Percentiles rank a stretch among this genome's conserved stretches.
Evolutionary conservation across 2,113 vertebrate species (phyloP).

Genomic region (Elaphurus davidianus): DNA sequence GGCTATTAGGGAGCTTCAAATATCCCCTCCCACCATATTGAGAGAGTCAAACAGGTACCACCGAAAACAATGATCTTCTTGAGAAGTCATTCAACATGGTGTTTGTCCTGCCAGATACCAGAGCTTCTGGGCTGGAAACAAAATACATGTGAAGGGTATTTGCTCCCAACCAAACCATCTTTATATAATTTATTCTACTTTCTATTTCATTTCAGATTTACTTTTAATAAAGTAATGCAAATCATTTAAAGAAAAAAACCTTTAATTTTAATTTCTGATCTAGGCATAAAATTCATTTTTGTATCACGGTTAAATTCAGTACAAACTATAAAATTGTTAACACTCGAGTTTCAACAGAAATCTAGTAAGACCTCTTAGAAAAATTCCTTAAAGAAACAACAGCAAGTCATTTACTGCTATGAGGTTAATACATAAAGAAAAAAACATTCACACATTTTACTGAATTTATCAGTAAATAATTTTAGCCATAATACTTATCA

Average conservation of each 20-base stretch:
- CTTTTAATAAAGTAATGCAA: conserved; percentile 67
- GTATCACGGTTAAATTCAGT: conserved; percentile 64
- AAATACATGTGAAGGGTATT: background rate
- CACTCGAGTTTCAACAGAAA: conserved; percentile 73
- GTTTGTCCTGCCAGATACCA: background rate
- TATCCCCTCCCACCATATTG: too few species aligned
- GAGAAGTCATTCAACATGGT: background rate
- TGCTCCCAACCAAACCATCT: background rate
- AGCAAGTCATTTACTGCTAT: conserved; percentile 67
- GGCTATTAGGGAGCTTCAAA: background rate
- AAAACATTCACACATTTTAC: conserved; percentile 61
- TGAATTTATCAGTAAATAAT: conserved; percentile 50
- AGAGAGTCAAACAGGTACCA: background rate
- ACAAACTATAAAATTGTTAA: conserved; percentile 74
- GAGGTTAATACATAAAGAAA: conserved; percentile 64
- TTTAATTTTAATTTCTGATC: conserved; percentile 78
- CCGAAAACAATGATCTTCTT: background rate
- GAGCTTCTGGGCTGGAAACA: background rate
- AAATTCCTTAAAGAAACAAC: conserved; percentile 65
- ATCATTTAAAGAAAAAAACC: conserved; percentile 54
- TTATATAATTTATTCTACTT: background rate
- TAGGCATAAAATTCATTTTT: conserved; percentile 75
- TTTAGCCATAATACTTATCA: conserved; percentile 42
- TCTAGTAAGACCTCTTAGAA: conserved; percentile 64
- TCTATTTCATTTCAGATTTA: background rate